Evolutionary conservation across 2,113 vertebrate genomes (phyloP).

Genomic region (Plotosus lineatus): DNA sequence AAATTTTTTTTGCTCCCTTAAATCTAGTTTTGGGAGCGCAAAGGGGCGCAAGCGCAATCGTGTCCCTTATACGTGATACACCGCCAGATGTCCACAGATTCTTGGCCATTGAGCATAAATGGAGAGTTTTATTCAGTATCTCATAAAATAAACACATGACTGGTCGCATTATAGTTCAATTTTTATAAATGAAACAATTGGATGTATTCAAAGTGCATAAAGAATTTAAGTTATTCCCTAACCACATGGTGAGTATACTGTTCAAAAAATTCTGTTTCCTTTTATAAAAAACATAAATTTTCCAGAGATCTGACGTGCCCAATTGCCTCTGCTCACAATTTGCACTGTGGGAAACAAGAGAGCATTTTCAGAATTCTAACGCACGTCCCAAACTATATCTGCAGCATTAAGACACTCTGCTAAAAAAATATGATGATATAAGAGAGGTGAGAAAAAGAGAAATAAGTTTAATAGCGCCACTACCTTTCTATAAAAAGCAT

Average conservation of each 20-base stretch:
- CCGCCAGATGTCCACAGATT: not conserved
- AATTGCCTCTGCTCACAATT: not conserved
- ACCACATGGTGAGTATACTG: not conserved
- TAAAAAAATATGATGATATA: constrained; percentile 29
- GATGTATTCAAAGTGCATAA: not conserved
- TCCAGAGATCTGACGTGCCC: not conserved
- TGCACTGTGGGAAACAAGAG: not conserved
- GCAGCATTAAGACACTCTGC: not conserved
- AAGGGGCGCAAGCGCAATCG: no score
- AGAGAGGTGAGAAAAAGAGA: not conserved
- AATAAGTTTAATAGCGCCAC: not conserved
- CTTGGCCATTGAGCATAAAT: no score
- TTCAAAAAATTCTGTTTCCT: not conserved
- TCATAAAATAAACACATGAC: no score
- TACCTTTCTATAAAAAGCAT: constrained; percentile 23
- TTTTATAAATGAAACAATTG: not conserved
- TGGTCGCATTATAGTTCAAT: not conserved
- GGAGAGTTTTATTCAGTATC: no score
- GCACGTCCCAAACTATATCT: constrained; percentile 2
- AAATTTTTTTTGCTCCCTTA: no score
- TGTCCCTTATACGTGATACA: no score
- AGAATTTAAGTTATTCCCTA: not conserved
- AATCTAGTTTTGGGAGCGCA: no score
- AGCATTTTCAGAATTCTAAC: constrained; percentile 9
- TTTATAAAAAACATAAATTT: not conserved